These are phyloP conservation scores for Planococcus citri DNA, from an alignment of 1,140 invertebrate genomes.

Conservation along the genomic window DNA sequence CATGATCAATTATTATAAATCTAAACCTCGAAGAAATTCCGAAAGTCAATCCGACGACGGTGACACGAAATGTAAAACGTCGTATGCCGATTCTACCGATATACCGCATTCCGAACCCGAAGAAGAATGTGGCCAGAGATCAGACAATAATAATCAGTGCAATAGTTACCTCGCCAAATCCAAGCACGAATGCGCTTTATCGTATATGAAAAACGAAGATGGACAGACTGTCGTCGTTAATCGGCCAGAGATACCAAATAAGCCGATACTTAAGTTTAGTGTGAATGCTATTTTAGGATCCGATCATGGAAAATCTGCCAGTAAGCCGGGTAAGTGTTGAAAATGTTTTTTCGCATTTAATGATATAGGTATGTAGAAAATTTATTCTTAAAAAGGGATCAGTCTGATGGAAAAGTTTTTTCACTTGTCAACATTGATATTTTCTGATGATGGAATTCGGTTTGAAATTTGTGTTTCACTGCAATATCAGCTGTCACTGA, in stretches of 20 bases:
- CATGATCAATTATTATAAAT: conserved; percentile 5
- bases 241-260: neutral
- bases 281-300: conserved; percentile 23
- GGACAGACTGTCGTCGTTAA: neutral
- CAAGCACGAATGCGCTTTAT: conserved; percentile 5
- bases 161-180: conserved; percentile 11
- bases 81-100: neutral
- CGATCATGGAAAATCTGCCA: conserved; percentile 21
- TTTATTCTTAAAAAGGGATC: no score
- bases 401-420: no score
- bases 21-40: neutral
- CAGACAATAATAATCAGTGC: neutral
- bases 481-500: no score
- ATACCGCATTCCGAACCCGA: neutral
- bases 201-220: conserved; percentile 8
- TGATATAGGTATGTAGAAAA: neutral
- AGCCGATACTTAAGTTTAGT: conserved; percentile 22
- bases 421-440: no score
- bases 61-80: neutral
- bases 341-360: neutral
- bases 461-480: no score
- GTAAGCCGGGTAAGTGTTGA: conserved; percentile 19
- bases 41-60: conserved; percentile 13
- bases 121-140: neutral
- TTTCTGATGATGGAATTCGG: no score